Evolutionary conservation across 2,888 invertebrate species (phyloP).

Genomic region (Cryptophagus acutangulus): DNA sequence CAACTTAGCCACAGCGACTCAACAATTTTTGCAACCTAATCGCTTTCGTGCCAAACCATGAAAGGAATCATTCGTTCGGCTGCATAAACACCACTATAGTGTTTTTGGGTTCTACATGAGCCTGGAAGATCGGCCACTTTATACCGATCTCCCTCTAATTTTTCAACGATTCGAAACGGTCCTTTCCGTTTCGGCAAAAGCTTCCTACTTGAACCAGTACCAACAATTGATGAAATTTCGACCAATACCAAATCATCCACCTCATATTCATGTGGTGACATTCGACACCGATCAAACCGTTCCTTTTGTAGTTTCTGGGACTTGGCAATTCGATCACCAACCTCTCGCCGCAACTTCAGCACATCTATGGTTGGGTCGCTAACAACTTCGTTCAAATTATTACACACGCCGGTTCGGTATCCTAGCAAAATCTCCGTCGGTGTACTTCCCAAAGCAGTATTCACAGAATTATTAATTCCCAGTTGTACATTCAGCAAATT

Average conservation of each 20-base stretch:
- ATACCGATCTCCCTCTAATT: background rate
- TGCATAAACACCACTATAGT: background rate
- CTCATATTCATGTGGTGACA: background rate
- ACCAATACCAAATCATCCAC: background rate
- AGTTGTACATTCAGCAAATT: constrained; percentile 18
- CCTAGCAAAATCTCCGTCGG: background rate
- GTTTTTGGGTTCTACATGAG: background rate
- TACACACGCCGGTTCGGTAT: background rate
- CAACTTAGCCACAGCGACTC: too few species aligned
- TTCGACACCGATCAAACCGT: background rate
- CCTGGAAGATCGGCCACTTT: background rate
- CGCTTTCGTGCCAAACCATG: too few species aligned
- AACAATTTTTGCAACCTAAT: too few species aligned
- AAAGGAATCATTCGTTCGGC: too few species aligned
- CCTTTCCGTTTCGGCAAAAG: constrained; percentile 3
- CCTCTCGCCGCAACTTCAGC: background rate
- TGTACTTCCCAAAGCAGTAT: background rate
- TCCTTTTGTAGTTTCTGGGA: background rate
- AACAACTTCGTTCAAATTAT: background rate
- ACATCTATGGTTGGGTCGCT: background rate
- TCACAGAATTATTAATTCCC: constrained; percentile 22
- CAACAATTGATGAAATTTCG: background rate
- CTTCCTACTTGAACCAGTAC: constrained; percentile 1
- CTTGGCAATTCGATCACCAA: background rate
- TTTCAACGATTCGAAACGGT: background rate